phyloP scores from a whole-genome alignment of 2,113 vertebrate species.

The Canis aureus region DNA sequence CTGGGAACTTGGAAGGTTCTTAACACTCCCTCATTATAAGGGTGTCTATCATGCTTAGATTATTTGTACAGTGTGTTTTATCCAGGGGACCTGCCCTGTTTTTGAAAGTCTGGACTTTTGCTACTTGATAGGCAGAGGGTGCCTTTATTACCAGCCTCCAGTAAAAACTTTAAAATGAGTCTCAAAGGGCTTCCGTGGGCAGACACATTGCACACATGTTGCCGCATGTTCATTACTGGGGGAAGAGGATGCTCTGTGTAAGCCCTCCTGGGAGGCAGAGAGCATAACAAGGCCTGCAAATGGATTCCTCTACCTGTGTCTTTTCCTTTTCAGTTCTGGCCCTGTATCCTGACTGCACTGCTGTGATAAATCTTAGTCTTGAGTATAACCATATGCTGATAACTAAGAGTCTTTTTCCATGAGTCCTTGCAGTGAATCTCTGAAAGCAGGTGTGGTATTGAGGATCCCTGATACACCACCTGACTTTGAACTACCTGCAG shows the following conservation, averaged over 20 bases:
- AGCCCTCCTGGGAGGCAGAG: not conserved
- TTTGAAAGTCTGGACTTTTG: slow-evolving; percentile 9
- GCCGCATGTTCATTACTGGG: not conserved
- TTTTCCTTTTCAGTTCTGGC: not conserved
- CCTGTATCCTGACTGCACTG: not conserved
- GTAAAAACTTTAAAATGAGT: not conserved
- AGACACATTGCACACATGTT: not conserved
- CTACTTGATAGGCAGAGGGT: not conserved
- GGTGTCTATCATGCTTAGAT: not conserved
- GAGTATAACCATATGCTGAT: not conserved
- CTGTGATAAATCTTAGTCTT: not conserved
- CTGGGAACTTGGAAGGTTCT: not conserved
- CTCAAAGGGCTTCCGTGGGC: not conserved
- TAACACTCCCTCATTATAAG: not conserved
- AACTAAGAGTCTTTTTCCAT: not conserved
- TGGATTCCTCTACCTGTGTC: not conserved
- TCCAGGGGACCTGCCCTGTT: not conserved
- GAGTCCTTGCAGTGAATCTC: slow-evolving; percentile 34
- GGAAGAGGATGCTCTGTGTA: not conserved
- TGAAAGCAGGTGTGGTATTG: not conserved
- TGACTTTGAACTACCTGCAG: not conserved
- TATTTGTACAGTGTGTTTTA: not conserved
- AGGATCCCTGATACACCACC: not conserved
- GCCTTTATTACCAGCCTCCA: not conserved
- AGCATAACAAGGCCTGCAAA: not conserved